Conservation (phyloP, 2,113 vertebrate species). For the Vulpes vulpes region DNA sequence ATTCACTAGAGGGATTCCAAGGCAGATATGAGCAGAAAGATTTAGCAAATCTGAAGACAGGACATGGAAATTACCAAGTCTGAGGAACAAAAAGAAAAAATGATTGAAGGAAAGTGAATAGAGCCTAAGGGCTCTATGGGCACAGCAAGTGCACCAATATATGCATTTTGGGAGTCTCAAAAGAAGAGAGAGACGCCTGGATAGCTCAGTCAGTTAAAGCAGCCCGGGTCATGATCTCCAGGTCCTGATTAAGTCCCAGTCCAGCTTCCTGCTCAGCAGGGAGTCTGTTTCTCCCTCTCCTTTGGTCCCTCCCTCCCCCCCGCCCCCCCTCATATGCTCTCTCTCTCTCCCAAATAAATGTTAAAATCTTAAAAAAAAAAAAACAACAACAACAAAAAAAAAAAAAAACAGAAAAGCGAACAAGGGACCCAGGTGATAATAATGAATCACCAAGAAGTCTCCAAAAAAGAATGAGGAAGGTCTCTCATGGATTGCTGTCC, state of each 20-base stretch:
- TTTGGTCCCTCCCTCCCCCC: no score
- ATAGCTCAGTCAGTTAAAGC: no score
- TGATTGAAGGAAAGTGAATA: background rate
- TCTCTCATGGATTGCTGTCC: background rate
- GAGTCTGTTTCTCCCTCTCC: no score
- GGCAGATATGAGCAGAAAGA: background rate
- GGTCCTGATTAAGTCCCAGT: no score
- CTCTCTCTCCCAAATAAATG: no score
- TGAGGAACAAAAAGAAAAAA: background rate
- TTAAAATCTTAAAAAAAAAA: no score
- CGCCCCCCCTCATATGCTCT: no score
- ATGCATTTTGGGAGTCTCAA: background rate
- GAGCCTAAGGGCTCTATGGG: background rate
- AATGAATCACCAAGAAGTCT: background rate
- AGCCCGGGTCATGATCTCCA: no score
- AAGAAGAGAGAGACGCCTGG: background rate
- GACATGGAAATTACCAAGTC: background rate
- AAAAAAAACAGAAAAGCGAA: no score
- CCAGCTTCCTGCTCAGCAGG: no score
- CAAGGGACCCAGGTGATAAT: background rate
- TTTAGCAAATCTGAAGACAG: background rate
- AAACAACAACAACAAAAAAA: no score
- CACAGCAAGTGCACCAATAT: no score
- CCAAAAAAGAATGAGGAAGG: background rate
- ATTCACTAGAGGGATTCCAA: background rate